A percentile compares a stretch with the other conserved stretches of the same genome.
These are phyloP conservation scores for Marisa cornuarietis DNA, from an alignment of 1,140 invertebrate genomes.

Conservation along the genomic window DNA sequence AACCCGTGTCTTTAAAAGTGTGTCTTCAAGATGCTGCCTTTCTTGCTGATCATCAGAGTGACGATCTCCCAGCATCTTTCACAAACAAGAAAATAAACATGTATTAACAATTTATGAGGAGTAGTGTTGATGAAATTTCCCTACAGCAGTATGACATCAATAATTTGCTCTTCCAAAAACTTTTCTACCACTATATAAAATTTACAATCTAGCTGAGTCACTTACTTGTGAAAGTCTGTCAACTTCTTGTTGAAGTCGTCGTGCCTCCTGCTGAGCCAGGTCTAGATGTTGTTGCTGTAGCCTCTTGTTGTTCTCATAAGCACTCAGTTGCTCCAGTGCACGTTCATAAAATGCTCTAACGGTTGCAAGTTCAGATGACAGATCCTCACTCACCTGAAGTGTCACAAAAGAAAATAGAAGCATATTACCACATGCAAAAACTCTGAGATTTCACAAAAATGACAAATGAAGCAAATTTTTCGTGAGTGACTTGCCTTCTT, in stretches of 20 bases:
- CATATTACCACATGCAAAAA: neutral
- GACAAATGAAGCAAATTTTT: neutral
- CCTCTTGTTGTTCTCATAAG: constrained; percentile 48
- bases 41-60: constrained; percentile 44
- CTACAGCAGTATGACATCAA: too few relatives aligned
- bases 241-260: constrained; percentile 43
- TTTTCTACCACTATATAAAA: too few relatives aligned
- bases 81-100: constrained; percentile 13
- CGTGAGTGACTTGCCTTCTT: neutral
- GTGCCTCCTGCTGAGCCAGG: constrained; percentile 46
- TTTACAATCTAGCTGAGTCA: too few relatives aligned
- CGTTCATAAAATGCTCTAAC: constrained; percentile 53
- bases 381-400: constrained; percentile 44
- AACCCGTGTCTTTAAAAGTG: constrained; percentile 47
- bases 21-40: constrained; percentile 50
- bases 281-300: constrained; percentile 47
- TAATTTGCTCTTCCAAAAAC: too few relatives aligned
- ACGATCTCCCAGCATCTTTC: constrained; percentile 41
- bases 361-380: constrained; percentile 49
- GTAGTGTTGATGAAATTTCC: too few relatives aligned
- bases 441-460: neutral
- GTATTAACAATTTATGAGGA: neutral
- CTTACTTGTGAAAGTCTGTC: constrained; percentile 47
- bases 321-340: constrained; percentile 50
- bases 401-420: neutral